Percentiles rank a stretch among this genome's conserved stretches.
Evolutionary conservation across 1,140 invertebrate species (phyloP).

Genomic region (Tachypleus tridentatus): DNA sequence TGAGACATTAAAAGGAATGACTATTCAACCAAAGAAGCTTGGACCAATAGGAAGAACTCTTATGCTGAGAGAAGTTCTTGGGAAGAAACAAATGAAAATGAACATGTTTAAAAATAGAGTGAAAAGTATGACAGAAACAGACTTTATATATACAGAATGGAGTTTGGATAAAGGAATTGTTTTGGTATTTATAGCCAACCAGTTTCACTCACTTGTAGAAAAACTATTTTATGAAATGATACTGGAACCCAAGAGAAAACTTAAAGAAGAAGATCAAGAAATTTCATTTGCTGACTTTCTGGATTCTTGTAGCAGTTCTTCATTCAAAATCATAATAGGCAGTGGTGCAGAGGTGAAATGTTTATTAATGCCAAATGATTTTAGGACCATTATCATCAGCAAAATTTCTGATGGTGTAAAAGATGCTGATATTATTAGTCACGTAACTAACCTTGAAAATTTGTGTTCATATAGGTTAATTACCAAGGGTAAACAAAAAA

Average conservation of each 20-base stretch:
- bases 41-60: slow-evolving; percentile 12
- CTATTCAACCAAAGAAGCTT: not conserved
- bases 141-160: slow-evolving; percentile 6
- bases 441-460: not conserved
- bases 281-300: not conserved
- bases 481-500: not conserved
- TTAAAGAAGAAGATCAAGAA: not conserved
- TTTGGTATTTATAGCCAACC: slow-evolving; percentile 1
- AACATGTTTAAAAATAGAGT: slow-evolving; percentile 11
- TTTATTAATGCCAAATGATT: slow-evolving; percentile 14
- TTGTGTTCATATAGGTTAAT: not conserved
- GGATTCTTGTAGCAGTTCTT: not conserved
- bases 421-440: not conserved
- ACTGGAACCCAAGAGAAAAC: no score
- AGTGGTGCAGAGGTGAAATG: slow-evolving; percentile 12
- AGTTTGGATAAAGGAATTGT: slow-evolving; percentile 11
- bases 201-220: not conserved
- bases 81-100: slow-evolving; percentile 3
- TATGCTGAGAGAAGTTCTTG: slow-evolving; percentile 8
- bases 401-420: not conserved
- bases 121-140: slow-evolving; percentile 4
- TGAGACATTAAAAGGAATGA: slow-evolving; percentile 3
- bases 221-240: not conserved
- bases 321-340: slow-evolving; percentile 7
- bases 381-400: not conserved